Conservation (phyloP, 2,113 vertebrate species). For the Gasterosteus aculeatus region DNA sequence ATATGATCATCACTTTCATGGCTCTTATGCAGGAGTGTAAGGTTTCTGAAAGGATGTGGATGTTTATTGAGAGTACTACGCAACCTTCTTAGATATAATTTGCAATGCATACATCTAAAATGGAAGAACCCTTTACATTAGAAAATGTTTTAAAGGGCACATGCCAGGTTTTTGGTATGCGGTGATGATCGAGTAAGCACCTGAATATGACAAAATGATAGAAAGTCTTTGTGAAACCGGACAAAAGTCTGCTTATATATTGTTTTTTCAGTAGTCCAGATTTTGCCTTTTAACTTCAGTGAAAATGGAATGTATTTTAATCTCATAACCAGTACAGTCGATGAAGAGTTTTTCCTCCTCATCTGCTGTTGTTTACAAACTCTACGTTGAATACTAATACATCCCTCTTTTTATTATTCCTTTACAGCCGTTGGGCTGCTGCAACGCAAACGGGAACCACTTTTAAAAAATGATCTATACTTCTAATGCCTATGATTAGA, state of each 20-base stretch:
- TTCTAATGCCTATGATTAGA: background rate
- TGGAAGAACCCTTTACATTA: too few relatives aligned
- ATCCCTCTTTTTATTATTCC: constrained; percentile 29
- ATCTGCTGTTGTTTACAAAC: constrained; percentile 31
- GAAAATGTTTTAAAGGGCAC: too few relatives aligned
- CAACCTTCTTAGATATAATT: background rate
- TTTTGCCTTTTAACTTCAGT: constrained; percentile 19
- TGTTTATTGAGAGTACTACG: background rate
- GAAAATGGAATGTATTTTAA: constrained; percentile 9
- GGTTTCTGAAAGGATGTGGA: background rate
- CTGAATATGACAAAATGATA: constrained; percentile 24
- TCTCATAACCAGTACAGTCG: background rate
- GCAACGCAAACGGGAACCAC: constrained; percentile 21
- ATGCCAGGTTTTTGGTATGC: too few relatives aligned
- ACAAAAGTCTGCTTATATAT: constrained; percentile 24
- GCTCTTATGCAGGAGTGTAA: background rate
- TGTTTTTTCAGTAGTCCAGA: constrained; percentile 20
- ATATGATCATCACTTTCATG: constrained; percentile 22
- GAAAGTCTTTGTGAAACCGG: background rate
- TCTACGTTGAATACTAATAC: constrained; percentile 33
- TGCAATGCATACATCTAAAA: constrained; percentile 1
- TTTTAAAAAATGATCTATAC: background rate
- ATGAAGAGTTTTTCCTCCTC: constrained; percentile 17
- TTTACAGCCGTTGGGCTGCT: constrained; percentile 23
- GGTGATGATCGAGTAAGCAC: constrained; percentile 26